Conservation (phyloP, 2,113 vertebrate species). For the Thunnus thynnus region DNA sequence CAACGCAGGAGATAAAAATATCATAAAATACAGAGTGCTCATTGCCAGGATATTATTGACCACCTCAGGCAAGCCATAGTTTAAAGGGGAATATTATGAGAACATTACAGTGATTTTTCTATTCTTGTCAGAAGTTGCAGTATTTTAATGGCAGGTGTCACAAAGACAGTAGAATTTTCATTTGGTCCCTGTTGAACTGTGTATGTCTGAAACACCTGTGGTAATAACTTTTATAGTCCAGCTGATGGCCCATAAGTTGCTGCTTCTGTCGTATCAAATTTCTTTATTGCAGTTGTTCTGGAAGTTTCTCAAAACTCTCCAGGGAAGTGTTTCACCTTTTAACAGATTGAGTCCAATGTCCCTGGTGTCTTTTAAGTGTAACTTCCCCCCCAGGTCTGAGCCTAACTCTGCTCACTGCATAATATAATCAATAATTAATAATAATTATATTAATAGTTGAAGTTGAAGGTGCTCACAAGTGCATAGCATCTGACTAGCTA, state of each 20-base stretch:
- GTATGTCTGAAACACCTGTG: conserved; percentile 15
- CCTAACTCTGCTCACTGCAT: no score
- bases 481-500: no score
- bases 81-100: conserved; percentile 41
- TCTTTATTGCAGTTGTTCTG: conserved; percentile 6
- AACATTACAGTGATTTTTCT: conserved; percentile 38
- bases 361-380: neutral
- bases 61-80: conserved; percentile 17
- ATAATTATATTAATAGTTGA: no score
- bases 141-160: conserved; percentile 15
- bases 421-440: no score
- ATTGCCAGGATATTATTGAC: conserved; percentile 51
- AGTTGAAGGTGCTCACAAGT: no score
- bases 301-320: neutral
- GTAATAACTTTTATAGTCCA: conserved; percentile 8
- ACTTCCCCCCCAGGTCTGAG: no score
- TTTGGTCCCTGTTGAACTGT: conserved; percentile 23
- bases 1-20: conserved; percentile 67
- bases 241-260: conserved; percentile 2
- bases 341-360: neutral
- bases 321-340: neutral
- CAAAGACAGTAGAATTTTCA: conserved; percentile 35
- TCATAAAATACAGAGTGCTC: conserved; percentile 48
- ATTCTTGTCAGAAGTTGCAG: conserved; percentile 21
- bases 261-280: neutral